Evolutionary conservation across 2,888 invertebrate species (phyloP).

Genomic region (Torymus tubicola): DNA sequence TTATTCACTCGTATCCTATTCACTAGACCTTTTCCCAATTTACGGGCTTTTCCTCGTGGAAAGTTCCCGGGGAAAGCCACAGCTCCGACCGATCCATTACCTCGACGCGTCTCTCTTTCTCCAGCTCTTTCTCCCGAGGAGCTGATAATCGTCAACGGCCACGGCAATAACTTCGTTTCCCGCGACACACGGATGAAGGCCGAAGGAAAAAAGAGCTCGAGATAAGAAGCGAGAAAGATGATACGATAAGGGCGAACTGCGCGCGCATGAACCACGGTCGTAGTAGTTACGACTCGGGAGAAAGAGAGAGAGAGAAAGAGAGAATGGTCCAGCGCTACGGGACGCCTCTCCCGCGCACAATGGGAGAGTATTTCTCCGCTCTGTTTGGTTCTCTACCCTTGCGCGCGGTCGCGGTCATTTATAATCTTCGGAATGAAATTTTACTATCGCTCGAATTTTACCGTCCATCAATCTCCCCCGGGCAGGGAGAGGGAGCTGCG

Average conservation of each 20-base stretch:
- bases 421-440: constrained; percentile 51
- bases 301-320: neutral
- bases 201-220: neutral
- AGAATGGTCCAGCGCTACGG: neutral
- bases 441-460: constrained; percentile 50
- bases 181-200: neutral
- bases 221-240: constrained; percentile 41
- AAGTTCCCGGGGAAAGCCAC: no score
- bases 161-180: no score
- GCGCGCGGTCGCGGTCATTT: constrained; percentile 16
- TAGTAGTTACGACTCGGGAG: constrained; percentile 15
- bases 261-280: constrained; percentile 18
- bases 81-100: no score
- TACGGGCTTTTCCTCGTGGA: no score
- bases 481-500: neutral
- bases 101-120: no score
- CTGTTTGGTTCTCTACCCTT: constrained; percentile 15
- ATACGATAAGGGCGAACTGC: constrained; percentile 27
- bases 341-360: constrained; percentile 33
- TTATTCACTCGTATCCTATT: neutral
- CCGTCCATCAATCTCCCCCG: constrained; percentile 43
- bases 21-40: neutral
- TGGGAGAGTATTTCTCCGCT: constrained; percentile 25
- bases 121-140: no score
- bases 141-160: no score